These are phyloP conservation scores for Corydoras maculifer DNA, from an alignment of 2,113 vertebrate species.

Conservation along the genomic window DNA sequence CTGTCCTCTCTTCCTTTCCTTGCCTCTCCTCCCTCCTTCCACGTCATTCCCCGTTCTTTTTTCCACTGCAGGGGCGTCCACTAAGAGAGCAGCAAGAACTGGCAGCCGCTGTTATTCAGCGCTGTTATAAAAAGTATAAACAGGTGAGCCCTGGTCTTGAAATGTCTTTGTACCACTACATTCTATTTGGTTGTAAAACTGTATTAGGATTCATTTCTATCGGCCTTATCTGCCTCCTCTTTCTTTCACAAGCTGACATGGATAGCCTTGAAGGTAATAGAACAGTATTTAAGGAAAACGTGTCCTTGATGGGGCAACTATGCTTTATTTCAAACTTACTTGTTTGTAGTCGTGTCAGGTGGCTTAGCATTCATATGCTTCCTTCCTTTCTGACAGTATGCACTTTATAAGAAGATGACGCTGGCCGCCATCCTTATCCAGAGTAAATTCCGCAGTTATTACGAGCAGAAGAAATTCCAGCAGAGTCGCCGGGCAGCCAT, in stretches of 20 bases:
- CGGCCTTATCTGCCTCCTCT: constrained; percentile 25
- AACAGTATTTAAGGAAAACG: too few relatives aligned
- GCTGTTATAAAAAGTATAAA: constrained; percentile 95
- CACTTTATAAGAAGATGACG: constrained; percentile 57
- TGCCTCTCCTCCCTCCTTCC: constrained; percentile 19
- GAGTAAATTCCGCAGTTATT: constrained; percentile 91
- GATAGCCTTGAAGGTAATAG: constrained; percentile 93
- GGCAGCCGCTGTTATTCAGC: constrained; percentile 90
- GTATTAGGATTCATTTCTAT: not conserved
- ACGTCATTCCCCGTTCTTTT: constrained; percentile 21
- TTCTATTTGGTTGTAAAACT: constrained; percentile 11
- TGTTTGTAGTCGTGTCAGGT: too few relatives aligned
- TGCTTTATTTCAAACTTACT: too few relatives aligned
- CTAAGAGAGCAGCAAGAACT: constrained; percentile 91
- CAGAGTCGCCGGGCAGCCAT: constrained; percentile 92
- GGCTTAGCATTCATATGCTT: too few relatives aligned
- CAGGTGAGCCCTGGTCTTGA: constrained; percentile 70
- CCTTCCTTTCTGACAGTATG: constrained; percentile 74
- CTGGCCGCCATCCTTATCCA: constrained; percentile 99
- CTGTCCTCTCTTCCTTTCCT: constrained; percentile 13
- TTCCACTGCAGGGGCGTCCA: constrained; percentile 73
- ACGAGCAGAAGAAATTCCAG: constrained; percentile 91
- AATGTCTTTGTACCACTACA: not conserved
- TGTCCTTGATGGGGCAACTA: too few relatives aligned
- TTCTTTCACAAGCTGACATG: constrained; percentile 82